These are phyloP conservation scores for Macrobrachium rosenbergii DNA, from an alignment of 1,140 invertebrate species.

Conservation along the genomic window DNA sequence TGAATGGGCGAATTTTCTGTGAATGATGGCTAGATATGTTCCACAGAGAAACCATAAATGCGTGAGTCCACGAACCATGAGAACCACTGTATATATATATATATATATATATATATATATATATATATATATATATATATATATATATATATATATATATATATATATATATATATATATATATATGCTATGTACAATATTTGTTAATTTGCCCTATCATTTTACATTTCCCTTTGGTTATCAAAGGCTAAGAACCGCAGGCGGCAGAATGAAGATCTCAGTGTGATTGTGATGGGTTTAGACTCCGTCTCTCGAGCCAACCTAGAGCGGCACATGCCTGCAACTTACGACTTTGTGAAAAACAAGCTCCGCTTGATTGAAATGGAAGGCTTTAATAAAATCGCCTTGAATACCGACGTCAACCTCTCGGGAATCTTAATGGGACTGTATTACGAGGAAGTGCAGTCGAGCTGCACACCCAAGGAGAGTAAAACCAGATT, in stretches of 20 bases:
- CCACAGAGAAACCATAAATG: too few relatives aligned
- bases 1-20: too few relatives aligned
- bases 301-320: constrained; percentile 33
- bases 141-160: too few relatives aligned
- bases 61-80: too few relatives aligned
- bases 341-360: constrained; percentile 62
- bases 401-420: constrained; percentile 72
- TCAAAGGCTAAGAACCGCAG: background rate
- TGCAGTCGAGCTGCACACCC: constrained; percentile 19
- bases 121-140: too few relatives aligned
- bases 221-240: background rate
- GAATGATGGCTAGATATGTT: too few relatives aligned
- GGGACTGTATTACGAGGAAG: constrained; percentile 64
- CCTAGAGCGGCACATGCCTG: constrained; percentile 28
- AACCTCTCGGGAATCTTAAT: constrained; percentile 70
- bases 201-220: too few relatives aligned
- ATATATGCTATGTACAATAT: too few relatives aligned
- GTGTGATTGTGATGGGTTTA: constrained; percentile 16
- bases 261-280: constrained; percentile 26
- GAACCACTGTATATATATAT: too few relatives aligned
- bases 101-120: too few relatives aligned
- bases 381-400: constrained; percentile 71
- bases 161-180: too few relatives aligned
- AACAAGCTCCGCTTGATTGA: constrained; percentile 69
- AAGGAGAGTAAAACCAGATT: constrained; percentile 66